A percentile compares a stretch with the other conserved stretches of the same genome.
Evolutionary conservation across 2,888 invertebrate genomes (phyloP).

Genomic region (Cerastoderma edule): DNA sequence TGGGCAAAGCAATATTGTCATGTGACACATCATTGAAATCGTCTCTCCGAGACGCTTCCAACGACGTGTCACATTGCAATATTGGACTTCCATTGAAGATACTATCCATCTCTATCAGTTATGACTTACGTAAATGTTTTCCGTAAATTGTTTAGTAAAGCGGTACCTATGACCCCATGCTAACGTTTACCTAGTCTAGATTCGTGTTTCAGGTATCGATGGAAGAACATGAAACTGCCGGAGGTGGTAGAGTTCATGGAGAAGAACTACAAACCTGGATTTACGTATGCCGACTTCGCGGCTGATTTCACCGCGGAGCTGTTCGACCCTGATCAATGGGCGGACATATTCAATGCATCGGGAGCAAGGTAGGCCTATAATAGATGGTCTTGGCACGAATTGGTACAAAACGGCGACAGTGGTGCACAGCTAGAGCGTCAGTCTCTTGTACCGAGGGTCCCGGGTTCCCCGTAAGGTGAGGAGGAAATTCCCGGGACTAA

Average conservation of each 20-base stretch:
- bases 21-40: too few relatives aligned
- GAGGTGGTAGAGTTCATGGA: constrained; percentile 88
- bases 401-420: not conserved
- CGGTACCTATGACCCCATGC: too few relatives aligned
- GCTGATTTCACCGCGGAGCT: constrained; percentile 93
- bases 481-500: not conserved
- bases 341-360: constrained; percentile 90
- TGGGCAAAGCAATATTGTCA: too few relatives aligned
- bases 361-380: constrained; percentile 90
- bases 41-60: too few relatives aligned
- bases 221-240: constrained; percentile 37
- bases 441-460: not conserved
- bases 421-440: not conserved
- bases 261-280: constrained; percentile 91
- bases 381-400: not conserved
- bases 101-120: too few relatives aligned
- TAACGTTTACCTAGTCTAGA: too few relatives aligned
- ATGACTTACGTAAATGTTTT: too few relatives aligned
- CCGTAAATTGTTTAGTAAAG: too few relatives aligned
- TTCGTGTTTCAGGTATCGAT: constrained; percentile 94
- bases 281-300: constrained; percentile 96
- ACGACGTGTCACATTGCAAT: too few relatives aligned
- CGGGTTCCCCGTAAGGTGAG: not conserved
- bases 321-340: constrained; percentile 93
- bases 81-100: too few relatives aligned